These are phyloP conservation scores for Henricia sp. DNA, from an alignment of 53 echinoderm and acorn worm genomes.

Conservation along the genomic window DNA sequence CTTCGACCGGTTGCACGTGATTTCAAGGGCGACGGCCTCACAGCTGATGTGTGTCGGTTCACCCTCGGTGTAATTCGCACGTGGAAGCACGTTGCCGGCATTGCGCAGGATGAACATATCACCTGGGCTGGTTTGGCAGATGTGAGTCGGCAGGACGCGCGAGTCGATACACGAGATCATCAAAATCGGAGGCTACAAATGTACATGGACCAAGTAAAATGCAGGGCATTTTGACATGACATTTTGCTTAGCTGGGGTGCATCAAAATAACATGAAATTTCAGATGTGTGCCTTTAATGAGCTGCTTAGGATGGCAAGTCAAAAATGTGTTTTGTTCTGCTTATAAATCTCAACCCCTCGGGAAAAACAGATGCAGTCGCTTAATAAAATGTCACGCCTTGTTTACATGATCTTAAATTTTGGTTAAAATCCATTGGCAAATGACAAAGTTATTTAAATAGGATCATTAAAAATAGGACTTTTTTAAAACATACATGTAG, in stretches of 20 bases:
- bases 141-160: slow-evolving; percentile 80
- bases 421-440: no score
- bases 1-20: slow-evolving; percentile 71
- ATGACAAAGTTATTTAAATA: no score
- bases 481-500: no score
- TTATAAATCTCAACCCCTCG: no score
- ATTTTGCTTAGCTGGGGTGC: neutral
- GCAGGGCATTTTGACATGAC: neutral
- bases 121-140: slow-evolving; percentile 86
- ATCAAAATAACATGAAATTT: neutral
- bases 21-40: slow-evolving; percentile 82
- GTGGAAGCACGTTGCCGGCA: slow-evolving; percentile 88
- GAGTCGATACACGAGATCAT: slow-evolving; percentile 91
- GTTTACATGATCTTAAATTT: no score
- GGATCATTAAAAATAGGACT: no score
- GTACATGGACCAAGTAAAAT: neutral
- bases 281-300: no score
- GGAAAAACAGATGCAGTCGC: no score
- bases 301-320: no score
- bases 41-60: slow-evolving; percentile 33
- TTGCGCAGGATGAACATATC: slow-evolving; percentile 89
- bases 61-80: slow-evolving; percentile 45
- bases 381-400: no score
- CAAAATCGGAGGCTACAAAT: slow-evolving; percentile 77
- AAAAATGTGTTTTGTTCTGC: no score